Base-by-base conservation (phyloP, 1,140 invertebrate genomes). In the Melanaphis sacchari region DNA sequence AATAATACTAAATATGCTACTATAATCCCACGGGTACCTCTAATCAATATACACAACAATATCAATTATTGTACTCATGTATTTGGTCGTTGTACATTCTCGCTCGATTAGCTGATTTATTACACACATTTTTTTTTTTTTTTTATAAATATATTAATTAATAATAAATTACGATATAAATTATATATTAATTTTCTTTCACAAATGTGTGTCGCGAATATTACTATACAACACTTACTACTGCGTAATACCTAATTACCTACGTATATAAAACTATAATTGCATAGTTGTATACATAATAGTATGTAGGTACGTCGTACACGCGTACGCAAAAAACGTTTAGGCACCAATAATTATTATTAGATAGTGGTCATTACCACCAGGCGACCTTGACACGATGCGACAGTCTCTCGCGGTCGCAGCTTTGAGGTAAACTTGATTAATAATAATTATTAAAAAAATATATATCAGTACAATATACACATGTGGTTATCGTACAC, bases 361-460 rank as follows among this genome's bases (percentile, higher is more conserved):
- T 40, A 49, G 46, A 40, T 38, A 26, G n/a, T 82, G 90, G 31
- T 91, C 90, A 91, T 91, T 91, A 91, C 40, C 90, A 38, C 31
- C 66, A 21, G 90, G 21, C 41, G 40, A 91, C 66, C 66, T 82
- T 91, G 90, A 91, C 90, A 91, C 36, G 22, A 54, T 52, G 87
- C 2, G 18, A 87, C 40, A 43, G 84, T 43, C 85, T 87, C 26
- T 40, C 3, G 36, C 59, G 59, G 31, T 66, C 59, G 59, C 22
- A 3, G 40, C 38, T 38, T 21, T 26, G 24, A 40, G 36, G 9
- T 38, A 84, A 41, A 41, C 54, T n/a, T n/a, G 26, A 24, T 18
- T 21, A 91, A 46, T 21, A 49, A 43, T 24, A 66, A 41, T 38
- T 43, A 41, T 31, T 43, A 31, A 43, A 43, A 43, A 43, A 31